Base-by-base conservation (phyloP, 2,113 vertebrate genomes). In the Xyrauchen texanus region DNA sequence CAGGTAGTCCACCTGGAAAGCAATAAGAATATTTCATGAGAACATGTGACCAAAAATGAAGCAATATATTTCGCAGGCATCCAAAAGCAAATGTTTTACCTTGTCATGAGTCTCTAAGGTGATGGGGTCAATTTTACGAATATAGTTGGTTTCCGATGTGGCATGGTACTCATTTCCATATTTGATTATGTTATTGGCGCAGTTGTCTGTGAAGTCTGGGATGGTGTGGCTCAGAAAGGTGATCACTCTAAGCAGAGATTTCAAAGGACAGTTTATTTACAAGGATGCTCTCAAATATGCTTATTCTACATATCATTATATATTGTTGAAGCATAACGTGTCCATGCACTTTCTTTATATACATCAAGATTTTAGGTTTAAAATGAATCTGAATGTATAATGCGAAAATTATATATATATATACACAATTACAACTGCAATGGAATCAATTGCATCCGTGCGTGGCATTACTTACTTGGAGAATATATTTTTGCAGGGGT, bases 131-230 rank as follows among this genome's bases (percentile, higher is more conserved):
- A 99, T 96, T 89, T 94, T 98, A 69, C 94, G 91, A 83, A 98
- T 94, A 89, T 98, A 98, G 87, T 97, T 98, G 49, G 96, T 98
- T 89, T 99, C 97, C 0, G 95, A 94, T 46, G 94, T 94, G 0
- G 96, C 97, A 72, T 93, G 98, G 82, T 92, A 95, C 80, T 97
- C 95, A 1, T 93, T 90, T n/a, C 98, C 98, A 70, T 93, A 94
- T 90, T 88, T 95, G 82, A 99, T 95, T 67, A 99, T 93, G 84
- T 97, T 99, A 84, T 95, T 95, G 6, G 93, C 88, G 67, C 97
- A 96, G 73, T 99, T 99, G 91, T 99, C 98, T 0, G 97, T 99
- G 90, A 99, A 98, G 79, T 98, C 95, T 0, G 98, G 97, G 80
- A 99, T 91, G 49, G 92, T 95, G 88, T 98, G 96, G 80, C 96